Conservation (phyloP, 2,797 vertebrate genomes). For the Crypturellus tataupa region DNA sequence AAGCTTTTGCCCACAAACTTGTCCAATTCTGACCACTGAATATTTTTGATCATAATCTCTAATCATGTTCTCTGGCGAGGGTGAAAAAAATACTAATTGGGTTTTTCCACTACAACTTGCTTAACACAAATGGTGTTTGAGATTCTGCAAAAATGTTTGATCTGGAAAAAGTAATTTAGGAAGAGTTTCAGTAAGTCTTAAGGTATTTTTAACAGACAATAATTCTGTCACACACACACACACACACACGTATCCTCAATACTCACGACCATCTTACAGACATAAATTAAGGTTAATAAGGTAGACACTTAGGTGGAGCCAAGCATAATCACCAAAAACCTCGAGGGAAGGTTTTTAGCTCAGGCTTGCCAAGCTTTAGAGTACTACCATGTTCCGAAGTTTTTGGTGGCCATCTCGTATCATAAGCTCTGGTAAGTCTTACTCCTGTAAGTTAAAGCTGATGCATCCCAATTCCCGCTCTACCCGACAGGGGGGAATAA, state of each 20-base stretch:
- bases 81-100: background rate
- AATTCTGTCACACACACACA: background rate
- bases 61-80: background rate
- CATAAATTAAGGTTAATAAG: background rate
- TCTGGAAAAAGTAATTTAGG: background rate
- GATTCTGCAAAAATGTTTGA: slow-evolving; percentile 25
- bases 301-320: background rate
- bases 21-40: background rate
- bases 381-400: accelerated
- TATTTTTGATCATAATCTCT: background rate
- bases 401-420: accelerated
- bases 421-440: background rate
- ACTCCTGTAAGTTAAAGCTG: background rate
- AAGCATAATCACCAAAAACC: accelerated
- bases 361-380: background rate
- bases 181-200: slow-evolving; percentile 10
- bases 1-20: slow-evolving; percentile 23
- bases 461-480: background rate
- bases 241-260: background rate
- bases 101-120: slow-evolving; percentile 7
- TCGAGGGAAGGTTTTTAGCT: background rate
- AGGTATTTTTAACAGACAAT: background rate
- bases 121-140: background rate
- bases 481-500: background rate
- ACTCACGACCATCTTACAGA: background rate